phyloP scores from a whole-genome alignment of 2,797 vertebrate genomes.

The Propithecus deckenii region DNA sequence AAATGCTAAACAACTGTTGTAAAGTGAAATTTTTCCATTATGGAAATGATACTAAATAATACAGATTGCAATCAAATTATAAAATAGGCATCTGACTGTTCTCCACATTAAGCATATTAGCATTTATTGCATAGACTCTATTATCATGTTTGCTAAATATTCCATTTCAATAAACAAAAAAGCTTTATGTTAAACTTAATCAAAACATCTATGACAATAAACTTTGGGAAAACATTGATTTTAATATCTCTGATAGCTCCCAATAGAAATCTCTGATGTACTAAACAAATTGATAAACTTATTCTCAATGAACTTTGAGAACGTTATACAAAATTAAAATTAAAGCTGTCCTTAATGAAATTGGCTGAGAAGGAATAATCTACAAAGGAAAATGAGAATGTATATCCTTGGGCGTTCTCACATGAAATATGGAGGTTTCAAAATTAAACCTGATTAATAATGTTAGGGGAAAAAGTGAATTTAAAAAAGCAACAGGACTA shows the following conservation, averaged over 20 bases:
- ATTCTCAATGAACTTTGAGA: neutral
- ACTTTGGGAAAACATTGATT: neutral
- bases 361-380: neutral
- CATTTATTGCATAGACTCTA: neutral
- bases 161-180: neutral
- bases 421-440: neutral
- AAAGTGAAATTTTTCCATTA: neutral
- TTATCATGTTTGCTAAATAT: neutral
- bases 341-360: neutral
- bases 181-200: neutral
- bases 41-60: neutral
- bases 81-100: neutral
- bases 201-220: neutral
- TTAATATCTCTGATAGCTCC: neutral
- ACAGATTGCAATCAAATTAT: neutral
- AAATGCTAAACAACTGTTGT: neutral
- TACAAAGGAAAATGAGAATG: neutral
- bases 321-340: neutral
- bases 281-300: neutral
- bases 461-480: neutral
- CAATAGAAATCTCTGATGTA: neutral
- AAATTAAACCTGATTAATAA: constrained; percentile 34
- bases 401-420: neutral
- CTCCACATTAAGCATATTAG: neutral
- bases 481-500: neutral